Evolutionary conservation across 2,113 vertebrate genomes (phyloP).

Genomic region (Limnothrissa miodon): DNA sequence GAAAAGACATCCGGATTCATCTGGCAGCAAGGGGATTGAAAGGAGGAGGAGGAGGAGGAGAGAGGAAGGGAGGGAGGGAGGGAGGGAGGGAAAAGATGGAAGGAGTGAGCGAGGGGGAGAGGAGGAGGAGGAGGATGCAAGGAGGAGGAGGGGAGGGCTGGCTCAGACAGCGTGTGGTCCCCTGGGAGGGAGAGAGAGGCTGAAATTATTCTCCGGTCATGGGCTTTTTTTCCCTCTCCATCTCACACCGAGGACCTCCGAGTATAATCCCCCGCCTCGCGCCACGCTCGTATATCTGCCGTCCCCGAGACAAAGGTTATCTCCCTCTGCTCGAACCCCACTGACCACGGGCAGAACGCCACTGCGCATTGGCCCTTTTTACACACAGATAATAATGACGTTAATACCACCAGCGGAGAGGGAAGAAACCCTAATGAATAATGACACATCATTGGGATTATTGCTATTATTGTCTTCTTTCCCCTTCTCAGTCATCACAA

Average conservation of each 20-base stretch:
- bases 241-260: conserved; percentile 64
- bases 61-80: conserved; percentile 26
- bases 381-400: background rate
- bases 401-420: background rate
- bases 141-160: conserved; percentile 41
- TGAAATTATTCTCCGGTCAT: conserved; percentile 77
- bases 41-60: conserved; percentile 23
- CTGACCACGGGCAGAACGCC: conserved; percentile 45
- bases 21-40: conserved; percentile 69
- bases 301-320: conserved; percentile 72
- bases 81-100: background rate
- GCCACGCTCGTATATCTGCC: conserved; percentile 65
- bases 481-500: background rate
- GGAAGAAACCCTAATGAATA: background rate
- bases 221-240: conserved; percentile 50
- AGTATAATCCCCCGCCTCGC: conserved; percentile 67
- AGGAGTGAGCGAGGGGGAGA: background rate
- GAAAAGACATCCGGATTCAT: conserved; percentile 72
- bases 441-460: background rate
- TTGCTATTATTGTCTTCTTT: conserved; percentile 12
- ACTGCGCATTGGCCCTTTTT: conserved; percentile 10
- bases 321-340: conserved; percentile 57
- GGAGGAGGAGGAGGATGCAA: no score
- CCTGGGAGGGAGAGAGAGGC: conserved; percentile 66
- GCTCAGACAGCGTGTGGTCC: conserved; percentile 75